Evolutionary conservation across 2,797 vertebrate species (phyloP), one percentile per base, ranked within the genome.

Genomic region (Hozukius guyotensis): DNA sequence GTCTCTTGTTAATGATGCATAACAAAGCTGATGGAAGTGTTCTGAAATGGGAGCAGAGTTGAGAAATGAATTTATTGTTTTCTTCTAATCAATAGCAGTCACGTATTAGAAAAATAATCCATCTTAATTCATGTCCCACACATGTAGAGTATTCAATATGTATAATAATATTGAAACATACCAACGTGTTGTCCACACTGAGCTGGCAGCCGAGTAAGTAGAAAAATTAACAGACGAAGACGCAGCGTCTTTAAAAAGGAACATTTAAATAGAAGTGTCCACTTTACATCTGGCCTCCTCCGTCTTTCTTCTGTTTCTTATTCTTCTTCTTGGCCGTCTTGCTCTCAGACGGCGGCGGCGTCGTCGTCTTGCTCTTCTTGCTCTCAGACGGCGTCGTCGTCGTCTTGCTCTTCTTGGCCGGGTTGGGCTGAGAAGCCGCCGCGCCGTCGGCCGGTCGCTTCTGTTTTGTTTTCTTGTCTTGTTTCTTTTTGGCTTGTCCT

Each of bases 381-480:
- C 34, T 84, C 2, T 92, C 62, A 5, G 91, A 38, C 78, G 90
- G 82, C 0, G 68, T 49, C 1, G 36, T 14, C 32, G 36, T 38
- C 36, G 70, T 61, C 71, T 95, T 96, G 53, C 78, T 60, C 90
- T 95, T 98, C 82, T 97, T 98, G 64, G 89, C 92, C 0, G 93
- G 86, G 81, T 2, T 74, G 27, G 89, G 81, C 74, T 60, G 95
- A 25, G 85, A 72, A 3, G 86, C 75, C 0, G 69, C 27, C 0
- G 79, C 79, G 1, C 79, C 87, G 0, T 32, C 77, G 0, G 74
- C 83, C 0, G 79, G 63, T 67, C 79, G 84, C 55, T 91, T 93
- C 84, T 87, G 95, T 61, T 95, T 96, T 36, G 84, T 77, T 55
- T 94, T 95, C 65, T 91, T 88, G 72, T 87, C 87, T 1, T 69